Evolutionary conservation across 2,113 vertebrate species (phyloP).

Genomic region (Amazona guildingii): DNA sequence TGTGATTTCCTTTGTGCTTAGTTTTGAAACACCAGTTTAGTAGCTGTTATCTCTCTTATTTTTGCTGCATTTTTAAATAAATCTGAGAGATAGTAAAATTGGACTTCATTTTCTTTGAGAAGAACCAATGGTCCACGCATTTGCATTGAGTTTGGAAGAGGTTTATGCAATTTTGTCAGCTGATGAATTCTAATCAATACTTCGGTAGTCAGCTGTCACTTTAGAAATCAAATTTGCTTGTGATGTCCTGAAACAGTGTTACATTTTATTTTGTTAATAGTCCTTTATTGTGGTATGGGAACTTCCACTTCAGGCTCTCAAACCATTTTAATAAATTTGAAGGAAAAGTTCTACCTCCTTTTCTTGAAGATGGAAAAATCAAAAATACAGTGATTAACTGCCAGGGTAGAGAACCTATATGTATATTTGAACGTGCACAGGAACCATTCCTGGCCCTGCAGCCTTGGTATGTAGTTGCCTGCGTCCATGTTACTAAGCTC

Average conservation of each 20-base stretch:
- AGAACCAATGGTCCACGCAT: neutral
- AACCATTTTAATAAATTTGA: neutral
- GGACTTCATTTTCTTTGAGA: neutral
- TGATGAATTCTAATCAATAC: neutral
- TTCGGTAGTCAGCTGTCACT: neutral
- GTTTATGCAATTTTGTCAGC: neutral
- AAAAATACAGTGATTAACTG: neutral
- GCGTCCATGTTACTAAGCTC: neutral
- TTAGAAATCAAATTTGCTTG: neutral
- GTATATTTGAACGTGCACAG: accelerated
- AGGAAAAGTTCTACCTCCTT: neutral
- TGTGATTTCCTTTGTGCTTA: neutral
- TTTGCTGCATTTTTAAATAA: neutral
- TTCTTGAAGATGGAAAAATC: neutral
- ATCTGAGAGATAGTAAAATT: neutral
- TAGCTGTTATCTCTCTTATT: neutral
- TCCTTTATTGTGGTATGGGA: neutral
- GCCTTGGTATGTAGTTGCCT: neutral
- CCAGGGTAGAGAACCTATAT: neutral
- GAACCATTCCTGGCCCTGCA: neutral
- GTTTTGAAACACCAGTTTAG: neutral
- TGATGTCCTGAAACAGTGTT: neutral
- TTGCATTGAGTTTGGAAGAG: neutral
- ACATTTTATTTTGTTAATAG: neutral
- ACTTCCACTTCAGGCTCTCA: neutral